Percentiles rank a stretch among this genome's conserved stretches.
Conservation (phyloP, 2,888 invertebrate genomes). For the Lasioglossum figueresi region DNA sequence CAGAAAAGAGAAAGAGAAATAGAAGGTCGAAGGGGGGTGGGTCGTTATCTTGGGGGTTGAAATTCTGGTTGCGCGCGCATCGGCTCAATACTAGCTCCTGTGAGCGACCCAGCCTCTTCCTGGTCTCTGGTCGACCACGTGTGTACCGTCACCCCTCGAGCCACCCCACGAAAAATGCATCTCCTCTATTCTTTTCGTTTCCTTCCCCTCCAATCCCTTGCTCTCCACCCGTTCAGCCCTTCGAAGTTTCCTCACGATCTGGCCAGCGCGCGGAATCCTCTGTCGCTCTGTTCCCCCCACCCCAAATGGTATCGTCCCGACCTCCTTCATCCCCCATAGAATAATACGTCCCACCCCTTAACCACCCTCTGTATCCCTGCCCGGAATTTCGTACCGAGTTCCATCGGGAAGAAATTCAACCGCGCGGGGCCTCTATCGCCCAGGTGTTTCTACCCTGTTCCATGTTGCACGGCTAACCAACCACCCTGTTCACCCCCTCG, state of each 20-base stretch:
- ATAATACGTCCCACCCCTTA: slow-evolving; percentile 24
- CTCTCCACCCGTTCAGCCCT: slow-evolving; percentile 17
- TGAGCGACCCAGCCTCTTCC: slow-evolving; percentile 64
- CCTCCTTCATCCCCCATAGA: slow-evolving; percentile 15
- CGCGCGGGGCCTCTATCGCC: not conserved
- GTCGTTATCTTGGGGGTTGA: slow-evolving; percentile 47
- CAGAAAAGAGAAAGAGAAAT: slow-evolving; percentile 18
- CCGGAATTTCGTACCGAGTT: slow-evolving; percentile 19
- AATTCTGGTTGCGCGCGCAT: slow-evolving; percentile 76
- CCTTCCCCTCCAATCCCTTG: slow-evolving; percentile 44
- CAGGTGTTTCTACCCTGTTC: slow-evolving; percentile 1
- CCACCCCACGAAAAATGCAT: slow-evolving; percentile 75
- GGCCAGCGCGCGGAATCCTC: slow-evolving; percentile 20
- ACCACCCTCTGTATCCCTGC: not conserved
- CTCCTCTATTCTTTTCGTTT: slow-evolving; percentile 68
- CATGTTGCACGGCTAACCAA: not conserved
- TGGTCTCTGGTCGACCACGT: slow-evolving; percentile 50
- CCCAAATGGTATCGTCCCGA: not conserved
- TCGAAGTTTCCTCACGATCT: slow-evolving; percentile 65
- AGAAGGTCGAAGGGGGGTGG: slow-evolving; percentile 20
- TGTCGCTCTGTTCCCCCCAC: slow-evolving; percentile 20
- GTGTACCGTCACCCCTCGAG: slow-evolving; percentile 27
- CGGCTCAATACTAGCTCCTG: slow-evolving; percentile 74
- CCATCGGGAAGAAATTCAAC: slow-evolving; percentile 43
- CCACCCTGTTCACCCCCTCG: not conserved